Evolutionary conservation across 2,888 invertebrate genomes (phyloP).

Genomic region (Dimorphilus gyrociliatus): DNA sequence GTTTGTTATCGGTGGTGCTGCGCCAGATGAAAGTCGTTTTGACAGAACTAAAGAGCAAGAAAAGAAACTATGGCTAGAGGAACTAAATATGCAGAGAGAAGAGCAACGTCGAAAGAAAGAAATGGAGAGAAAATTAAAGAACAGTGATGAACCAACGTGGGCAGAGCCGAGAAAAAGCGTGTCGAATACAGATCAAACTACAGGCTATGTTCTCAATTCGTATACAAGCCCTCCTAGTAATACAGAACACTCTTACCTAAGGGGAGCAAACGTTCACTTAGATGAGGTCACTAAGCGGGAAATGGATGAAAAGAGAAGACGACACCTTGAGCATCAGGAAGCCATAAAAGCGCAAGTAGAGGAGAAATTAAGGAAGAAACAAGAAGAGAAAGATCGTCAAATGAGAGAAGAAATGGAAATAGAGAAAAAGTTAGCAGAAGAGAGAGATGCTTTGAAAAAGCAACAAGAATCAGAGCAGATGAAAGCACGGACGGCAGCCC

Average conservation of each 20-base stretch:
- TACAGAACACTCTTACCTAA: slow-evolving; percentile 46
- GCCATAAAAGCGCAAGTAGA: slow-evolving; percentile 46
- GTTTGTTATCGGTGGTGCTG: too few relatives aligned
- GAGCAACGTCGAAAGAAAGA: slow-evolving; percentile 25
- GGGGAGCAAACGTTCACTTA: slow-evolving; percentile 69
- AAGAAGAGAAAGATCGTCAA: slow-evolving; percentile 57
- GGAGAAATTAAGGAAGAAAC: slow-evolving; percentile 57
- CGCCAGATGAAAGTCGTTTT: slow-evolving; percentile 13
- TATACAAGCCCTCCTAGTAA: slow-evolving; percentile 3
- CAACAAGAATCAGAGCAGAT: neutral
- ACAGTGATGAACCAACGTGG: slow-evolving; percentile 2
- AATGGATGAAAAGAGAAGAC: slow-evolving; percentile 51
- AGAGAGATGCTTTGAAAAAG: slow-evolving; percentile 45
- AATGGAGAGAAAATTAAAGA: slow-evolving; percentile 9
- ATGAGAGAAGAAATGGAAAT: slow-evolving; percentile 62
- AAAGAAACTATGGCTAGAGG: slow-evolving; percentile 27
- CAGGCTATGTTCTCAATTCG: neutral
- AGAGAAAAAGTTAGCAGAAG: slow-evolving; percentile 58
- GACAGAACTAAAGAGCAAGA: slow-evolving; percentile 20
- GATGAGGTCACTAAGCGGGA: slow-evolving; percentile 64
- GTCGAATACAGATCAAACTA: neutral
- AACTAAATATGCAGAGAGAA: slow-evolving; percentile 35
- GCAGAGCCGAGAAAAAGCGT: neutral
- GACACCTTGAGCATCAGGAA: slow-evolving; percentile 61
- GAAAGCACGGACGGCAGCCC: too few relatives aligned